These are phyloP conservation scores for Podarcis muralis DNA, from an alignment of 2,113 vertebrate species.

Conservation along the genomic window DNA sequence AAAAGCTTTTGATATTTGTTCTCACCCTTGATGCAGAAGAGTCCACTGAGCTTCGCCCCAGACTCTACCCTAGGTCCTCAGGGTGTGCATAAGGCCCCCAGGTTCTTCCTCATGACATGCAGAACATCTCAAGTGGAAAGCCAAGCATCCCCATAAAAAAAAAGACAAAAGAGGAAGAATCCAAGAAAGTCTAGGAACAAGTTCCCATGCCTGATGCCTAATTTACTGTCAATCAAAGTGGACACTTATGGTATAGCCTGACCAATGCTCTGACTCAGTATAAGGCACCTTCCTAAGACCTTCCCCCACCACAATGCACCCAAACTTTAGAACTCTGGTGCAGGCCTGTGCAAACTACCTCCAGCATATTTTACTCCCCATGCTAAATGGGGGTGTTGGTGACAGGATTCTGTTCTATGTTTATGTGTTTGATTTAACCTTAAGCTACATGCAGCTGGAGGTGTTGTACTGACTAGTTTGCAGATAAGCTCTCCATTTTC, in stretches of 20 bases:
- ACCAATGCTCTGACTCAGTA: too few relatives aligned
- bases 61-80: too few relatives aligned
- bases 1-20: too few relatives aligned
- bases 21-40: too few relatives aligned
- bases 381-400: too few relatives aligned
- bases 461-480: slow-evolving; percentile 77
- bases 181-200: background rate
- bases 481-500: slow-evolving; percentile 55
- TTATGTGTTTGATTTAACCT: background rate
- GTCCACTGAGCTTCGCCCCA: too few relatives aligned
- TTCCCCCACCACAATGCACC: background rate
- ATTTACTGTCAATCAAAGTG: background rate
- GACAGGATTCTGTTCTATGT: background rate
- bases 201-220: background rate
- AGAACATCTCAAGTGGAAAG: too few relatives aligned
- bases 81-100: too few relatives aligned
- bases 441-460: background rate
- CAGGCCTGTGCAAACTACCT: background rate
- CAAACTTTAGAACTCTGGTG: background rate
- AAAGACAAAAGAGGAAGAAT: background rate
- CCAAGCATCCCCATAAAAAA: too few relatives aligned
- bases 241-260: background rate
- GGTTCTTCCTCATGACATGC: too few relatives aligned
- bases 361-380: too few relatives aligned
- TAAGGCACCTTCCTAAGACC: too few relatives aligned